A percentile compares a stretch with the other conserved stretches of the same genome.
These are phyloP conservation scores for Percopsis transmontana DNA, from an alignment of 2,113 vertebrate genomes.

Conservation along the genomic window DNA sequence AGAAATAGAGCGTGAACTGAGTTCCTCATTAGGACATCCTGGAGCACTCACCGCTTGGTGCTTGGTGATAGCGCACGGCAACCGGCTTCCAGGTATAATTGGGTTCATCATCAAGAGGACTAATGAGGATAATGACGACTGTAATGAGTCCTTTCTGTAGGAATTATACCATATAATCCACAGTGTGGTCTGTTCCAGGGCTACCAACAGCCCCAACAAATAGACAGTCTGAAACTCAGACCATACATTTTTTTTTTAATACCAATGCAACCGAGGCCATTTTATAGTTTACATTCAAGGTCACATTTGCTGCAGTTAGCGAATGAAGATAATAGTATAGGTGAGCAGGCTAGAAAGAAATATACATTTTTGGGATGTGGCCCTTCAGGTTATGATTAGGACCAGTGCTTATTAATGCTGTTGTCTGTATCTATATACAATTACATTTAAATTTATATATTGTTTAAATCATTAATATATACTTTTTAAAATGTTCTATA, in stretches of 20 bases:
- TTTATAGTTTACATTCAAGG: too few species aligned
- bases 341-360: conserved; percentile 30
- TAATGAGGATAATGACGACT: conserved; percentile 28
- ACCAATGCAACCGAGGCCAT: too few species aligned
- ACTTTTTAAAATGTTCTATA: too few species aligned
- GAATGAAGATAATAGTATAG: neutral
- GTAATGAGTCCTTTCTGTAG: neutral
- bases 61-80: conserved; percentile 48
- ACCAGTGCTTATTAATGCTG: conserved; percentile 46
- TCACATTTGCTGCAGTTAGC: neutral
- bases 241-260: neutral
- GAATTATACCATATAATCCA: too few species aligned
- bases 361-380: conserved; percentile 39
- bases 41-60: conserved; percentile 36
- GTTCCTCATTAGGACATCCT: conserved; percentile 36
- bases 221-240: neutral
- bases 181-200: too few species aligned
- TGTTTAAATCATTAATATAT: too few species aligned
- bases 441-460: too few species aligned
- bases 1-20: conserved; percentile 10
- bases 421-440: conserved; percentile 33
- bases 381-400: conserved; percentile 7
- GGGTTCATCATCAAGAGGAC: conserved; percentile 19
- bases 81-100: conserved; percentile 39
- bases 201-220: too few species aligned